phyloP scores from a whole-genome alignment of 1,140 invertebrate genomes.

The Cepaea nemoralis region DNA sequence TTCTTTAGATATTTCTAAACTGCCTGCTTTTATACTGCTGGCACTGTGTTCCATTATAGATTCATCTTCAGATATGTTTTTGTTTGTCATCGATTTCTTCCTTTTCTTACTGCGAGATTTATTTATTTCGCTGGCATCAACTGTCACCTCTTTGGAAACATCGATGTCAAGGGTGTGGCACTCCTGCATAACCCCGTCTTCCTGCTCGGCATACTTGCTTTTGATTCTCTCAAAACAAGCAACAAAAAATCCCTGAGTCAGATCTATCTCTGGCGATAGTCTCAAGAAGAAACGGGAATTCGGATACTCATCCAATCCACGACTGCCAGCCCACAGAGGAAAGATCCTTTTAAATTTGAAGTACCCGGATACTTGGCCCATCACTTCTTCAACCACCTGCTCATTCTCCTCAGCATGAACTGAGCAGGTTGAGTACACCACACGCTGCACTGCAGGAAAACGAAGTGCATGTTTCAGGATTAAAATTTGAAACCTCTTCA shows the following conservation, averaged over 20 bases:
- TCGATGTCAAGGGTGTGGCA: too few relatives aligned
- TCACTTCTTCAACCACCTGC: slow-evolving; percentile 80
- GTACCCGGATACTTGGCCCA: slow-evolving; percentile 58
- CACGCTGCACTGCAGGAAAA: slow-evolving; percentile 85
- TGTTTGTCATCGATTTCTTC: too few relatives aligned
- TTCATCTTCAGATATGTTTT: too few relatives aligned
- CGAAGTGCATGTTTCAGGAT: slow-evolving; percentile 88
- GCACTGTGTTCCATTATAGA: too few relatives aligned
- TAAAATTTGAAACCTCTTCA: slow-evolving; percentile 87
- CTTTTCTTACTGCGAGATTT: too few relatives aligned
- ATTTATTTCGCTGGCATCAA: too few relatives aligned
- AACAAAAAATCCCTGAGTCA: slow-evolving; percentile 94
- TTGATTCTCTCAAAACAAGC: slow-evolving; percentile 80
- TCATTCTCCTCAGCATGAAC: slow-evolving; percentile 92
- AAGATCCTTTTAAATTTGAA: slow-evolving; percentile 57
- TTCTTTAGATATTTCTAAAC: too few relatives aligned
- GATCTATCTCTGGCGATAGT: slow-evolving; percentile 80
- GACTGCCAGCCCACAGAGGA: slow-evolving; percentile 66
- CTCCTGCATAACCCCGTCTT: too few relatives aligned
- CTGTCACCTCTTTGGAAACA: too few relatives aligned
- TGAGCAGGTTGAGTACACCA: slow-evolving; percentile 97
- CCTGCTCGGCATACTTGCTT: background rate
- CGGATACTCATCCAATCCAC: slow-evolving; percentile 55
- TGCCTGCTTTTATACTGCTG: too few relatives aligned
- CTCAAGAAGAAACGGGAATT: slow-evolving; percentile 80